Evolutionary conservation across 2,888 invertebrate species (phyloP).

Genomic region (Drosophila acutilabella): DNA sequence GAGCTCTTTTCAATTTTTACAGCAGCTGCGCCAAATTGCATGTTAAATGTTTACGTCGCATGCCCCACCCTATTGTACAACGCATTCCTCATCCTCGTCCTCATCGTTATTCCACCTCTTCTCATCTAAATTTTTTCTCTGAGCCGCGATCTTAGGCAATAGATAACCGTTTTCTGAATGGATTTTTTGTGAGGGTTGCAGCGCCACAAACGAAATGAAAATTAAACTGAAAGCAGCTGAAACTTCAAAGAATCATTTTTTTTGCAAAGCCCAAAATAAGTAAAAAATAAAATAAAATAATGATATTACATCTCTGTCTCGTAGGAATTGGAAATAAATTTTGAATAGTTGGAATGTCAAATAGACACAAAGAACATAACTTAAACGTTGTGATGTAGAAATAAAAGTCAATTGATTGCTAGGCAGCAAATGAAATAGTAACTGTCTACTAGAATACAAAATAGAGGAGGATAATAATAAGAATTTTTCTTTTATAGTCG

Average conservation of each 20-base stretch:
- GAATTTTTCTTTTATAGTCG: too few species aligned
- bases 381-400: background rate
- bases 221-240: slow-evolving; percentile 57
- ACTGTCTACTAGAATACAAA: too few species aligned
- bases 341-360: slow-evolving; percentile 42
- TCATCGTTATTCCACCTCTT: too few species aligned
- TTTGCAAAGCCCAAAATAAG: slow-evolving; percentile 27
- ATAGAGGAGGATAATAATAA: too few species aligned
- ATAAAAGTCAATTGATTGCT: background rate
- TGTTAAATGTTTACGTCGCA: slow-evolving; percentile 65
- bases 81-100: slow-evolving; percentile 13
- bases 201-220: slow-evolving; percentile 56
- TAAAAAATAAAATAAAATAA: slow-evolving; percentile 20
- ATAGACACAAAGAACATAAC: slow-evolving; percentile 26
- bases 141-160: slow-evolving; percentile 58
- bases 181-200: slow-evolving; percentile 54
- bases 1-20: slow-evolving; percentile 66
- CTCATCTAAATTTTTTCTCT: too few species aligned
- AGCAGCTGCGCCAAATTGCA: slow-evolving; percentile 79
- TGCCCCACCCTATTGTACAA: background rate
- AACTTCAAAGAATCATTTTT: slow-evolving; percentile 64
- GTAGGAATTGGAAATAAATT: slow-evolving; percentile 45
- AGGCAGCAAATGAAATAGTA: too few species aligned
- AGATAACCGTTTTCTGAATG: slow-evolving; percentile 68
- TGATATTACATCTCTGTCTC: slow-evolving; percentile 30